phyloP scores from a whole-genome alignment of 2,888 invertebrate genomes.

The Philonicus albiceps region DNA sequence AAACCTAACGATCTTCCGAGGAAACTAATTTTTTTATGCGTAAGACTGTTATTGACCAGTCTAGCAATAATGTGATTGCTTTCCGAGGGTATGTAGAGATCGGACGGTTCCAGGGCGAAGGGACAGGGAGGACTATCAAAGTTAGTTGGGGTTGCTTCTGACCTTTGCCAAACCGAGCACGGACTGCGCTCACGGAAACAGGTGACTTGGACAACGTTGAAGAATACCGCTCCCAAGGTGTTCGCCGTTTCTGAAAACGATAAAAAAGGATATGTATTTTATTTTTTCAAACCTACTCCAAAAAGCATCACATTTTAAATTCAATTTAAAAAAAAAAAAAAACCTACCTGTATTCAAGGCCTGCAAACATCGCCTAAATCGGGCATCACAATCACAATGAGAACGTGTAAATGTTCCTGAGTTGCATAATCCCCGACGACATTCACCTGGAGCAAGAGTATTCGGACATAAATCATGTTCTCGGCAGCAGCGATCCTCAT shows the following conservation, averaged over 20 bases:
- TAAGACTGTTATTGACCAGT: slow-evolving; percentile 25
- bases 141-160: slow-evolving; percentile 53
- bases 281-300: too few species aligned
- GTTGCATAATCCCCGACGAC: slow-evolving; percentile 73
- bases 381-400: slow-evolving; percentile 78
- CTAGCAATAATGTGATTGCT: slow-evolving; percentile 21
- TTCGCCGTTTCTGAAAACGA: slow-evolving; percentile 69
- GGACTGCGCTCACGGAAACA: slow-evolving; percentile 75
- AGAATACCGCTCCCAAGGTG: slow-evolving; percentile 76
- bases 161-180: slow-evolving; percentile 72
- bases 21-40: background rate
- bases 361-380: slow-evolving; percentile 74
- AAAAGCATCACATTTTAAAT: too few species aligned
- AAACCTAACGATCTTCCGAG: background rate
- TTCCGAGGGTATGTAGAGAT: slow-evolving; percentile 59
- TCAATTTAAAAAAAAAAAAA: background rate
- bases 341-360: slow-evolving; percentile 67
- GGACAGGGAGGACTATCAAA: slow-evolving; percentile 50
- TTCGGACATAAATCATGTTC: slow-evolving; percentile 77
- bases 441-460: slow-evolving; percentile 68
- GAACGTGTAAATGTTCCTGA: slow-evolving; percentile 73
- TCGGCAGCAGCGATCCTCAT: slow-evolving; percentile 64
- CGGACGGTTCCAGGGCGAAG: slow-evolving; percentile 56
- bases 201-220: slow-evolving; percentile 76
- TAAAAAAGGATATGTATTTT: background rate